A percentile compares a stretch with the other conserved stretches of the same genome.
These are phyloP conservation scores for Alligator mississippiensis DNA, from an alignment of 2,113 vertebrate genomes.

Conservation along the genomic window DNA sequence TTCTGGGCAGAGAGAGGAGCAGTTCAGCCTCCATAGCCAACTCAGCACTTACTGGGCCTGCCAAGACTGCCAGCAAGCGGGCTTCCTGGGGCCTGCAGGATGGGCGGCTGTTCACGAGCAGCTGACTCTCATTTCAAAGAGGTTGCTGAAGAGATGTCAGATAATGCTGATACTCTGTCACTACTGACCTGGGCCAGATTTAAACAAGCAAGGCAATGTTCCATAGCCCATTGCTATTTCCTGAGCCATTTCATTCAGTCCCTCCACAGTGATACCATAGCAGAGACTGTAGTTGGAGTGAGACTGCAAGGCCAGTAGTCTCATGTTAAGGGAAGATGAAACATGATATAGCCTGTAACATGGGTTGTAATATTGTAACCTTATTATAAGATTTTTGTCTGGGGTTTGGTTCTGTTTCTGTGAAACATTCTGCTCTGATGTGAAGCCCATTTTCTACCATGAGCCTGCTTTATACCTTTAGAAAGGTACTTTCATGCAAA, in stretches of 20 bases:
- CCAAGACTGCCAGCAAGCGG: accelerated
- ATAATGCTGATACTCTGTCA: background rate
- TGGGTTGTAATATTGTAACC: accelerated
- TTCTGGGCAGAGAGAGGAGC: background rate
- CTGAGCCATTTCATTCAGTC: background rate
- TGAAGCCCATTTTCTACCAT: background rate
- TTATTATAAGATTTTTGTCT: background rate
- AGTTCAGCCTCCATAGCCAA: accelerated
- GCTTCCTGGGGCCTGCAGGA: background rate
- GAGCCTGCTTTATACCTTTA: background rate
- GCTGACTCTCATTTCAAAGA: background rate
- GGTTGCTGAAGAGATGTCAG: background rate
- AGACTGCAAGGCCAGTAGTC: background rate
- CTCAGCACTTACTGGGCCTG: background rate
- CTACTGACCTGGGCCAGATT: background rate
- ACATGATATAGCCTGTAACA: background rate
- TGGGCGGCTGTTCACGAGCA: background rate
- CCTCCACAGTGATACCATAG: background rate
- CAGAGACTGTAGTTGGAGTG: background rate
- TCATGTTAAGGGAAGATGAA: background rate
- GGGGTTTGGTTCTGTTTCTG: background rate
- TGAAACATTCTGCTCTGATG: background rate
- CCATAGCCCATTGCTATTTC: background rate
- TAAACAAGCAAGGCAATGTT: background rate
- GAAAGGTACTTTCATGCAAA: background rate